These are phyloP conservation scores for Amorpha juglandis DNA, from an alignment of 2,888 invertebrate species.

Conservation along the genomic window DNA sequence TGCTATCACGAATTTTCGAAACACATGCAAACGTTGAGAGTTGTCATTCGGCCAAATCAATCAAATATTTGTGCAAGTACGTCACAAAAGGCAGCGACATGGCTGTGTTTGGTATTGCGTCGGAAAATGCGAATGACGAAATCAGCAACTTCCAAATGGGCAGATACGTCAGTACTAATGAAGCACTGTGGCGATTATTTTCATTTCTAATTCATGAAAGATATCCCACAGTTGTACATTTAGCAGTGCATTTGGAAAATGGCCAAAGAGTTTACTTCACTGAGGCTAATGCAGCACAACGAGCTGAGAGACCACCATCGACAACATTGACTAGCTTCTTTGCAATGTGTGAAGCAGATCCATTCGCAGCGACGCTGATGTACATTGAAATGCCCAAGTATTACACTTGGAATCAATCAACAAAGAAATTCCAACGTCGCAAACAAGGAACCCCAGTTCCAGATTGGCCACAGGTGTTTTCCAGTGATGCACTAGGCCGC, in stretches of 20 bases:
- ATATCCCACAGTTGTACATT: constrained; percentile 35
- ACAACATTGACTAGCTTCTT: constrained; percentile 24
- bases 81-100: constrained; percentile 16
- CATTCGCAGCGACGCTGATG: constrained; percentile 14
- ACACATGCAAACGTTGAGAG: constrained; percentile 38
- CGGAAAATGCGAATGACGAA: constrained; percentile 34
- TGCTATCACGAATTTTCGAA: constrained; percentile 29
- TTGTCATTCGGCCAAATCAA: constrained; percentile 39
- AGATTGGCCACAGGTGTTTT: constrained; percentile 33
- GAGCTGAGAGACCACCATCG: constrained; percentile 13
- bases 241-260: constrained; percentile 38
- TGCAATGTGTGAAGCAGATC: constrained; percentile 5
- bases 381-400: constrained; percentile 35
- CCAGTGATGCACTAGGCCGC: constrained; percentile 33
- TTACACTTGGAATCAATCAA: constrained; percentile 42
- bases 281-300: constrained; percentile 6
- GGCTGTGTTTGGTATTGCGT: neutral
- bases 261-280: constrained; percentile 40
- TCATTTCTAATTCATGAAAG: constrained; percentile 37
- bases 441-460: constrained; percentile 36
- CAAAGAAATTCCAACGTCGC: constrained; percentile 33
- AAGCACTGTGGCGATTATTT: constrained; percentile 39
- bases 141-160: constrained; percentile 39
- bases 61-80: constrained; percentile 46
- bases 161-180: constrained; percentile 29